A percentile compares a stretch with the other conserved stretches of the same genome.
Conservation (phyloP, 1,140 invertebrate species). For the Rhagoletis zephyria region DNA sequence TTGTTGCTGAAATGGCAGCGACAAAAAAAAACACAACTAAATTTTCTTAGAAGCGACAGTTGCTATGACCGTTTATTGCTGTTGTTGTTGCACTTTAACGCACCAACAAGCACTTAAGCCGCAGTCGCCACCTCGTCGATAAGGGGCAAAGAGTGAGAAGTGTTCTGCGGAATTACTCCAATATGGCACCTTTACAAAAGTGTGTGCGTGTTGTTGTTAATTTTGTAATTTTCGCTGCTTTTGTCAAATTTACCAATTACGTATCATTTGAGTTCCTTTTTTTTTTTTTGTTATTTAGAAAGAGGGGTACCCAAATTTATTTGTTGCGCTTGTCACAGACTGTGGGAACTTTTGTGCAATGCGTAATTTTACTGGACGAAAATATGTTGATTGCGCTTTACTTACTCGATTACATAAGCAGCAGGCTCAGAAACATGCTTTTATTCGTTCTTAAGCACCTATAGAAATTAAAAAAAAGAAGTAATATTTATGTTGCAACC, state of each 20-base stretch:
- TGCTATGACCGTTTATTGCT: not conserved
- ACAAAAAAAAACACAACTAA: no score
- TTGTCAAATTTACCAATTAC: conserved; percentile 41
- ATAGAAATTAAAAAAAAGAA: conserved; percentile 2
- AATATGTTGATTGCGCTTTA: not conserved
- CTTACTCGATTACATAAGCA: not conserved
- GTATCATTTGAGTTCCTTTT: conserved; percentile 1
- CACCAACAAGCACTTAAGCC: not conserved
- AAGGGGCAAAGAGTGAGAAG: not conserved
- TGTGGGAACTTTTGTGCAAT: conserved; percentile 21
- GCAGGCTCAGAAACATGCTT: not conserved
- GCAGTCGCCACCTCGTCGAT: no score
- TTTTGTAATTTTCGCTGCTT: not conserved
- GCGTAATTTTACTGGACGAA: conserved; percentile 18
- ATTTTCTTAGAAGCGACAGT: not conserved
- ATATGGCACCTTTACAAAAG: conserved; percentile 31
- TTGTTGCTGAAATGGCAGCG: not conserved
- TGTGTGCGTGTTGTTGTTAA: not conserved
- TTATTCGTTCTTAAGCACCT: conserved; percentile 10
- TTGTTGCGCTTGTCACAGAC: conserved; percentile 26
- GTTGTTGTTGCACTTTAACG: not conserved
- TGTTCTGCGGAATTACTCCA: not conserved
- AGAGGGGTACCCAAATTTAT: conserved; percentile 18
- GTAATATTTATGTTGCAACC: conserved; percentile 15
- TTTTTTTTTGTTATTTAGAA: no score